A percentile compares a stretch with the other conserved stretches of the same genome.
Conservation (phyloP, 2,113 vertebrate genomes). For the Microcebus tavaratra region DNA sequence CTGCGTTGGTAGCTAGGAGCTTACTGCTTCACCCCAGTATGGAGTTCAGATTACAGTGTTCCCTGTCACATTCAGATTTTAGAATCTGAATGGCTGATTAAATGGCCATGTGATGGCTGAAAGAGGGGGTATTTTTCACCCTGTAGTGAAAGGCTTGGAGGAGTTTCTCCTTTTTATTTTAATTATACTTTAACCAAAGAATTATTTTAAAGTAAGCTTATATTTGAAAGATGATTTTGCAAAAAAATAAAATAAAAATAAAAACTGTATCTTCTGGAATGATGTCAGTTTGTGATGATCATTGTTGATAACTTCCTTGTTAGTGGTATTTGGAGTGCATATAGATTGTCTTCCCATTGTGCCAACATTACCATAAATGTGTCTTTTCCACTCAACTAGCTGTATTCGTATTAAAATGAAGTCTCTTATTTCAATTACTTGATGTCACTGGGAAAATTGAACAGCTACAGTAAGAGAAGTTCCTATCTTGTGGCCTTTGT, state of each 20-base stretch:
- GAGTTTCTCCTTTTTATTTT: conserved; percentile 71
- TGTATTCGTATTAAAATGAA: not conserved
- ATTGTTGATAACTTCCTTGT: not conserved
- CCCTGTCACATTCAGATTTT: conserved; percentile 68
- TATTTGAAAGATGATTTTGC: conserved; percentile 64
- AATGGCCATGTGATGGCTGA: conserved; percentile 57
- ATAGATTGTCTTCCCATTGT: not conserved
- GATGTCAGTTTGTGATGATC: not conserved
- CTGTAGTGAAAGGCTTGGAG: not conserved
- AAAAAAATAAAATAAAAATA: conserved; percentile 55
- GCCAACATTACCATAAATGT: not conserved
- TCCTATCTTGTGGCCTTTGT: not conserved
- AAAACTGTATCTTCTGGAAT: conserved; percentile 35
- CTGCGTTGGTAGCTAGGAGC: not conserved
- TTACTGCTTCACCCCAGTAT: not conserved
- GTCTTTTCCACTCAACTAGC: not conserved
- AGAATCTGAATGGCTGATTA: conserved; percentile 44
- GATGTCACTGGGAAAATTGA: not conserved
- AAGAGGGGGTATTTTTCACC: conserved; percentile 46
- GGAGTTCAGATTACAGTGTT: not conserved
- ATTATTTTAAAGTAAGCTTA: conserved; percentile 72
- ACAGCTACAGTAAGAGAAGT: not conserved
- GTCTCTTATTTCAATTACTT: not conserved
- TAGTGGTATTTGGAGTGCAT: not conserved
- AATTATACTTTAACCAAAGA: conserved; percentile 77